A percentile compares a stretch with the other conserved stretches of the same genome.
Conservation (phyloP, 2,888 invertebrate species). For the Syrphus vitripennis region DNA sequence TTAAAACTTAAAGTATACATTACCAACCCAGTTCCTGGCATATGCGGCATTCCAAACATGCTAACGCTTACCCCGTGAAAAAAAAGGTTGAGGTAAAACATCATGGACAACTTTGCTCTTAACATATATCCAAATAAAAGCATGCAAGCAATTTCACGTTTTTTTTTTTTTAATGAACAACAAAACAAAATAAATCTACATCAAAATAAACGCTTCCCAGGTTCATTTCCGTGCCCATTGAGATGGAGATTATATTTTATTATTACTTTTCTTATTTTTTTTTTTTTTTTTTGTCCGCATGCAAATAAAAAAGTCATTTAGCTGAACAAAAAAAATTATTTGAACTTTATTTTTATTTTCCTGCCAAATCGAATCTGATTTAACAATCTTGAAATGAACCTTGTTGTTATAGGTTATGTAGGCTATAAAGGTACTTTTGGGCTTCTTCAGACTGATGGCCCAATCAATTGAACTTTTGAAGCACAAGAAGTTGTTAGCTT, state of each 20-base stretch:
- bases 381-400: background rate
- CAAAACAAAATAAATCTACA: background rate
- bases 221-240: background rate
- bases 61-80: background rate
- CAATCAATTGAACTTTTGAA: background rate
- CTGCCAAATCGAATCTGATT: background rate
- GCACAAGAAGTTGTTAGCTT: background rate
- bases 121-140: background rate
- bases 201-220: background rate
- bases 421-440: background rate
- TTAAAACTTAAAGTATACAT: background rate
- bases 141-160: background rate
- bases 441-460: background rate
- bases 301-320: background rate
- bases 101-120: background rate
- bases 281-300: background rate
- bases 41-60: background rate
- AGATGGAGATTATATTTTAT: background rate
- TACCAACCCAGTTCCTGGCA: background rate
- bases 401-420: background rate
- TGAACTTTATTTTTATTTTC: background rate
- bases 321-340: background rate
- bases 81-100: background rate
- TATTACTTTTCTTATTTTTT: background rate
- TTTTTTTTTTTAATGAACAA: background rate